Percentiles rank a stretch among this genome's conserved stretches.
Conservation (phyloP, 2,113 vertebrate species). For the Silurus asotus region DNA sequence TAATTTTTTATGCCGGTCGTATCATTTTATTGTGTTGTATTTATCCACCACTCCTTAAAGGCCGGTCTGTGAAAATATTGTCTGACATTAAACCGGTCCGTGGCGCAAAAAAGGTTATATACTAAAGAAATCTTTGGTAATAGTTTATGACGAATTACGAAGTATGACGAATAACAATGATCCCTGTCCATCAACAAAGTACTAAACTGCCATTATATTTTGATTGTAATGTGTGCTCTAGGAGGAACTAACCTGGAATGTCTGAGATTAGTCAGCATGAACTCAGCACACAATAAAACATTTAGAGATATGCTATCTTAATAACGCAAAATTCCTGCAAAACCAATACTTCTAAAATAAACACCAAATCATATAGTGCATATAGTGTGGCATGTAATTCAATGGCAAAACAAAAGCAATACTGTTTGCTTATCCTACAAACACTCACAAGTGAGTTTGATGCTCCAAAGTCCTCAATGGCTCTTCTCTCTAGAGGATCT, state of each 20-base stretch:
- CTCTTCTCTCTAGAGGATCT: background rate
- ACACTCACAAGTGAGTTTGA: background rate
- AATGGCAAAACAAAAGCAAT: background rate
- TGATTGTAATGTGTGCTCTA: background rate
- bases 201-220: background rate
- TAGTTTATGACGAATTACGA: no score
- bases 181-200: background rate
- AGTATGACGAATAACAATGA: background rate
- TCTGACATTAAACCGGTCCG: no score
- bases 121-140: background rate
- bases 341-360: background rate
- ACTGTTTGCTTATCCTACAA: background rate
- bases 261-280: background rate
- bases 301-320: background rate
- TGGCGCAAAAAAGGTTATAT: no score
- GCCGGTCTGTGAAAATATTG: no score
- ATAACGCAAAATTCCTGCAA: background rate
- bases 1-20: no score
- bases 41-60: no score
- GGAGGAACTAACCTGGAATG: background rate
- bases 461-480: background rate
- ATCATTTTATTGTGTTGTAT: no score
- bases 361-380: no score
- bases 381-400: background rate
- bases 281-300: conserved; percentile 5